Evolutionary conservation across 2,797 vertebrate genomes (phyloP).

Genomic region (Pseudochirops cupreus): DNA sequence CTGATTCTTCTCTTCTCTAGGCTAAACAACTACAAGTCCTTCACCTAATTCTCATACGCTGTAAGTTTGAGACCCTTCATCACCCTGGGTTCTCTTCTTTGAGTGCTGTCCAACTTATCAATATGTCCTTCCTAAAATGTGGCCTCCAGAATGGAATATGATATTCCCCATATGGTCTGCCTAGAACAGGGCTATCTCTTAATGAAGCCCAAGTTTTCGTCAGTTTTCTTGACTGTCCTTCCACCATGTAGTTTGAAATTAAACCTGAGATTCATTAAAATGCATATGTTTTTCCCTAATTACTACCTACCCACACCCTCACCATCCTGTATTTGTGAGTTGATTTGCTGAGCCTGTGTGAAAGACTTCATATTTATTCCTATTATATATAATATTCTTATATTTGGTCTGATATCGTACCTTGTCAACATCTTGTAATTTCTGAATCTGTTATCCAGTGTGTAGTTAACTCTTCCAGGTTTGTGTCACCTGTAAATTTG

Average conservation of each 20-base stretch:
- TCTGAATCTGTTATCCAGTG: background rate
- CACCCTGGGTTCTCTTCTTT: background rate
- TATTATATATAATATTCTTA: background rate
- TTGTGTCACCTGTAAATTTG: background rate
- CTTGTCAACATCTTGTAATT: background rate
- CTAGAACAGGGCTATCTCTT: background rate
- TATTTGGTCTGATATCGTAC: background rate
- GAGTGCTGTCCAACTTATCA: background rate
- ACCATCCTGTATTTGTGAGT: background rate
- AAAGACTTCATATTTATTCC: background rate
- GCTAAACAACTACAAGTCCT: too few relatives aligned
- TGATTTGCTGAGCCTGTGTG: background rate
- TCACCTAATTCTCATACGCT: too few relatives aligned
- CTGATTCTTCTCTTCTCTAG: background rate
- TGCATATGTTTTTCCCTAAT: background rate
- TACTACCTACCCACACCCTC: background rate
- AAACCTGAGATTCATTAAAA: background rate
- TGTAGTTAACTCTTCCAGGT: background rate
- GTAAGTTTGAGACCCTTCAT: background rate
- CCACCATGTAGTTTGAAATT: background rate
- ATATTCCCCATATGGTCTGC: too few relatives aligned
- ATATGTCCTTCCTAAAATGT: background rate
- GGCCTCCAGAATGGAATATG: background rate
- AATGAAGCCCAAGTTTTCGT: background rate
- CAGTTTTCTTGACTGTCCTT: background rate